Percentiles rank a stretch among this genome's conserved stretches.
Evolutionary conservation across 2,113 vertebrate genomes (phyloP).

Genomic region (Fulica atra): DNA sequence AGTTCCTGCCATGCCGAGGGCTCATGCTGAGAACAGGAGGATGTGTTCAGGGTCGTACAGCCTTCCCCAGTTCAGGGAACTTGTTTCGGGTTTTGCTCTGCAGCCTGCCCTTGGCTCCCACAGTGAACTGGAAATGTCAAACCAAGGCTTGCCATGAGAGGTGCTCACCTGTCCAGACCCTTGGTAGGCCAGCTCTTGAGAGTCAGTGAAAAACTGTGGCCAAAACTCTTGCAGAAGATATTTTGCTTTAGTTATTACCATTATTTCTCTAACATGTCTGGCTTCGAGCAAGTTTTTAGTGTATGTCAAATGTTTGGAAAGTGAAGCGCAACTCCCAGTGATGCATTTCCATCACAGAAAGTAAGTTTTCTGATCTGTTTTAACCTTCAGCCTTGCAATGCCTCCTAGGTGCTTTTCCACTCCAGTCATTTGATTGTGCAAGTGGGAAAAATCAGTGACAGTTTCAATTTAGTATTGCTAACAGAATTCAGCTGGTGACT

Average conservation of each 20-base stretch:
- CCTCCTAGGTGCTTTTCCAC: neutral
- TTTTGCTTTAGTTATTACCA: neutral
- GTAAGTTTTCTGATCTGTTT: neutral
- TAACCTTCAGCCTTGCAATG: neutral
- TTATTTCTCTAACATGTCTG: neutral
- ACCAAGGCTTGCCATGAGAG: neutral
- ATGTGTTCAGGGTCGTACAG: fast-evolving
- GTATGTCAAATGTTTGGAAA: neutral
- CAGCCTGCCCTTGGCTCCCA: fast-evolving
- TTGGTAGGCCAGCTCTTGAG: neutral
- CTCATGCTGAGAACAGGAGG: neutral
- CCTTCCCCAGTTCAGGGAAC: neutral
- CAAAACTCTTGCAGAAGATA: neutral
- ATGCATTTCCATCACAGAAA: neutral
- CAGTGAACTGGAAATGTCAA: neutral
- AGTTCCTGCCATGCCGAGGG: neutral
- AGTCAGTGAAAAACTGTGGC: neutral
- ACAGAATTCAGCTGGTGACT: neutral
- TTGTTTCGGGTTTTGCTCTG: fast-evolving
- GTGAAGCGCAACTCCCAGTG: neutral
- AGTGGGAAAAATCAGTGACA: conserved; percentile 1
- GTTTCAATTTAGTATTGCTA: neutral
- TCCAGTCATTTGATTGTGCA: neutral
- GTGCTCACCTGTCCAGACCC: neutral
- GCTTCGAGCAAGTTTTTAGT: neutral